Evolutionary conservation across 2,797 vertebrate species (phyloP), one percentile per base, ranked within the genome.

Genomic region (Sebastes jordani): DNA sequence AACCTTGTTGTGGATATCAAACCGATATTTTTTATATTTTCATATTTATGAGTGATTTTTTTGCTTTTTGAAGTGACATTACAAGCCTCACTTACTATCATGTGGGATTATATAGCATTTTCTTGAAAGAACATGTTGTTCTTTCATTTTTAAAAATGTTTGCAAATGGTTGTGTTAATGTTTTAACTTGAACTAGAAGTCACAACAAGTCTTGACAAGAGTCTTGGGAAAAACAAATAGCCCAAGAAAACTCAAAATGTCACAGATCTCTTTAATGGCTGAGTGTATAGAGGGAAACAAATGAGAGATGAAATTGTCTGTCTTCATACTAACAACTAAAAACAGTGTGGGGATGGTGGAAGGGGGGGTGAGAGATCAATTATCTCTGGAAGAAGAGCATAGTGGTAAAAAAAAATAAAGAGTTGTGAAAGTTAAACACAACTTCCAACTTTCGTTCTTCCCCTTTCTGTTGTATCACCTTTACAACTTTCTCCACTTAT

Each of bases 311-410:
- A 82, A 83, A 82, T 55, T 52, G 60, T 66, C 63, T 75, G 61
- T 67, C 61, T 56, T 69, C 14, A 67, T 30, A 7, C 22, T 30
- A 81, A 73, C 52, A 49, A 27, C 32, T 32, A 29, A 36, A 71
- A 82, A 69, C 36, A 42, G 58, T 14, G 11, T 16, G 29, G 0
- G 8, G 7, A n/a, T n/a, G n/a, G n/a, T n/a, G n/a, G n/a, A n/a
- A n/a, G n/a, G 4, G 0, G 1, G 4, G 34, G 34, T 0, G 11
- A 34, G 63, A 36, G 69, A 85, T 84, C 65, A 52, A 81, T 73
- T 75, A 74, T 82, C 49, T 64, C 66, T 75, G 22, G 5, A 77
- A 83, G 82, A 34, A 75, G 49, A 88, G 71, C 71, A 65, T 7
- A 60, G 36, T 65, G 71, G 49, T 46, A 67, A 76, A 73, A 87